phyloP scores from a whole-genome alignment of 2,113 vertebrate genomes.

The Hippopotamus amphibius region DNA sequence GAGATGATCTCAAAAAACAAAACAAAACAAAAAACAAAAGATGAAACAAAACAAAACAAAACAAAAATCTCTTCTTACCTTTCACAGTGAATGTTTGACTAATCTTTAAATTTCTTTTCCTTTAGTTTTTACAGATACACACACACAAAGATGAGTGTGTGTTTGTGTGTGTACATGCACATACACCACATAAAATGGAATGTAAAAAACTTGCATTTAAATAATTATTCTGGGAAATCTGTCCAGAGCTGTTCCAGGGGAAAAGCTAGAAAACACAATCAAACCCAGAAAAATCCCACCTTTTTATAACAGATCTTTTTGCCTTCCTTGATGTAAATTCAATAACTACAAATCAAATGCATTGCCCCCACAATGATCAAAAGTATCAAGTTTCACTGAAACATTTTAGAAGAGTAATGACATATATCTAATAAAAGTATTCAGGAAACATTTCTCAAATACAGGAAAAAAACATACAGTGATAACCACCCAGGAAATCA shows the following conservation, averaged over 20 bases:
- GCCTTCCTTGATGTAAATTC: neutral
- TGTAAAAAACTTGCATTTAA: slow-evolving; percentile 40
- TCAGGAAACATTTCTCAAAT: neutral
- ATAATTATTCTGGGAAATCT: slow-evolving; percentile 52
- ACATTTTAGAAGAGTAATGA: slow-evolving; percentile 42
- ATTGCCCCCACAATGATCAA: neutral
- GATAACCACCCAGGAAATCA: neutral
- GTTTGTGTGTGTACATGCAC: no score
- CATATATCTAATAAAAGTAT: neutral
- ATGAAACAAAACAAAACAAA: neutral
- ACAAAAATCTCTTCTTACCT: neutral
- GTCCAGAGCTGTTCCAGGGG: neutral
- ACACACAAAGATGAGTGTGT: neutral
- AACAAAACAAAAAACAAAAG: neutral
- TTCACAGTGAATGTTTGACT: neutral
- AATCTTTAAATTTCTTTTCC: slow-evolving; percentile 37
- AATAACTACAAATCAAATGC: slow-evolving; percentile 31
- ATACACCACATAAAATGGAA: neutral
- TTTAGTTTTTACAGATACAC: neutral
- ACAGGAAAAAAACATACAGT: neutral
- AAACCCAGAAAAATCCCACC: neutral
- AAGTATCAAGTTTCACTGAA: neutral
- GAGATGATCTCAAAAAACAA: neutral
- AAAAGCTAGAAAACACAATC: slow-evolving; percentile 56
- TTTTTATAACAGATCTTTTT: slow-evolving; percentile 38